These are phyloP conservation scores for Zoanthus gigantus DNA, from an alignment of 92 coral and sea anemone genomes.

Conservation along the genomic window DNA sequence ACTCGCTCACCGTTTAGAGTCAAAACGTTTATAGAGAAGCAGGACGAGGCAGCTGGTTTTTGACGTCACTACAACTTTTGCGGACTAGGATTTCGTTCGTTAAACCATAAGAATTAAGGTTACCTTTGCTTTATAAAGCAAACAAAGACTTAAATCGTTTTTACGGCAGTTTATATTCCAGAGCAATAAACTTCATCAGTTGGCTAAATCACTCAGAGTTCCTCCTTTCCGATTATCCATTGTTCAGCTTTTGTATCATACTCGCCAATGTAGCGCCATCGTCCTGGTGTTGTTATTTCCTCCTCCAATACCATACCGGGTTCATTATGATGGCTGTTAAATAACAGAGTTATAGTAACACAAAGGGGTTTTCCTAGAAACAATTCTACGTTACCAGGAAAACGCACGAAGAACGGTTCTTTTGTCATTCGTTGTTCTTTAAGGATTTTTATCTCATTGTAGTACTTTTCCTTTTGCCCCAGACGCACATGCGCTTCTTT, in stretches of 20 bases:
- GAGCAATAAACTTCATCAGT: neutral
- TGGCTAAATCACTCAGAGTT: neutral
- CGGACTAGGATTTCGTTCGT: too few species aligned
- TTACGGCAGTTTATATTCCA: too few species aligned
- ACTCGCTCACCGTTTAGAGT: too few species aligned
- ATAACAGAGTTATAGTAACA: conserved; percentile 57
- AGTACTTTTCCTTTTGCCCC: conserved; percentile 49
- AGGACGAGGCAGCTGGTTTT: too few species aligned
- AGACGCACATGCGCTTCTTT: conserved; percentile 62
- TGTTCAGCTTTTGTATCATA: conserved; percentile 59
- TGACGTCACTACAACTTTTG: too few species aligned
- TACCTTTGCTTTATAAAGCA: too few species aligned
- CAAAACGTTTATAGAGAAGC: too few species aligned
- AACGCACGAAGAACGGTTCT: conserved; percentile 69
- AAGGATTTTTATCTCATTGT: conserved; percentile 45
- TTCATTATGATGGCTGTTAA: conserved; percentile 78
- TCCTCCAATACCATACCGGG: conserved; percentile 63
- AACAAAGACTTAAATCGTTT: too few species aligned
- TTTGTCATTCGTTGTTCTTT: conserved; percentile 60
- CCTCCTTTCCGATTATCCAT: conserved; percentile 58
- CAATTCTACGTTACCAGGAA: conserved; percentile 42
- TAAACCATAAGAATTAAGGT: too few species aligned
- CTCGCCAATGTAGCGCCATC: conserved; percentile 58
- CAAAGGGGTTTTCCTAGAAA: conserved; percentile 52
- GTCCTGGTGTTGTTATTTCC: conserved; percentile 54